These are phyloP conservation scores for Xiphorhynchus erythropygius DNA, from an alignment of 2,797 vertebrate genomes.

Conservation along the genomic window DNA sequence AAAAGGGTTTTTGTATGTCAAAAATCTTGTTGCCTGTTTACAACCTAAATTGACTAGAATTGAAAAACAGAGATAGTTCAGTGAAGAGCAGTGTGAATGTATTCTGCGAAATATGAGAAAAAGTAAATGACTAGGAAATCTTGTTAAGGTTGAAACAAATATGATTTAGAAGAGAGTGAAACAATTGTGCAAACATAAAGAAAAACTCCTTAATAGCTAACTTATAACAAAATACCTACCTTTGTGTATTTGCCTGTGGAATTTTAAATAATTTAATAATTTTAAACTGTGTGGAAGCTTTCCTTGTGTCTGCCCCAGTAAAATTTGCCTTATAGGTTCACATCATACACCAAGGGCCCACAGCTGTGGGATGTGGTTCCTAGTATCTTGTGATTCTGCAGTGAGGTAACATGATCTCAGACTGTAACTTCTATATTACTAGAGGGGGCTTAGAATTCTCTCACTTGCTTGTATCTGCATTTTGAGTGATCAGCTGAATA, in stretches of 20 bases:
- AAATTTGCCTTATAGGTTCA: background rate
- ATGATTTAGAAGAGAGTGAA: background rate
- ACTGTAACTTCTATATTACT: background rate
- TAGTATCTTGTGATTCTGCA: background rate
- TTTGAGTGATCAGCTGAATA: background rate
- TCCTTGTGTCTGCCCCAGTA: background rate
- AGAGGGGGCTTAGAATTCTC: background rate
- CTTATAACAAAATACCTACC: background rate
- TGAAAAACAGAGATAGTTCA: background rate
- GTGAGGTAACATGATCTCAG: accelerated
- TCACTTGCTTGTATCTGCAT: background rate
- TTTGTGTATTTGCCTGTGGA: background rate
- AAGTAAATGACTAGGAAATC: background rate
- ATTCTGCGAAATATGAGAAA: background rate
- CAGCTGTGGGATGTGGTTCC: background rate
- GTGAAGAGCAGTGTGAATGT: background rate
- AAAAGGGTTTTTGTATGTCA: accelerated
- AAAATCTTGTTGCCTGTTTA: background rate
- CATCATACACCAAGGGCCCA: accelerated
- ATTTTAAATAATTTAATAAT: background rate
- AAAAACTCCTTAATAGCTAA: background rate
- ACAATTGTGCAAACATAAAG: background rate
- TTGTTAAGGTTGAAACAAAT: background rate
- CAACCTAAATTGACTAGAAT: background rate
- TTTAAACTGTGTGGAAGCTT: background rate